Base-by-base conservation (phyloP, 2,113 vertebrate genomes). In the Semicossyphus pulcher region DNA sequence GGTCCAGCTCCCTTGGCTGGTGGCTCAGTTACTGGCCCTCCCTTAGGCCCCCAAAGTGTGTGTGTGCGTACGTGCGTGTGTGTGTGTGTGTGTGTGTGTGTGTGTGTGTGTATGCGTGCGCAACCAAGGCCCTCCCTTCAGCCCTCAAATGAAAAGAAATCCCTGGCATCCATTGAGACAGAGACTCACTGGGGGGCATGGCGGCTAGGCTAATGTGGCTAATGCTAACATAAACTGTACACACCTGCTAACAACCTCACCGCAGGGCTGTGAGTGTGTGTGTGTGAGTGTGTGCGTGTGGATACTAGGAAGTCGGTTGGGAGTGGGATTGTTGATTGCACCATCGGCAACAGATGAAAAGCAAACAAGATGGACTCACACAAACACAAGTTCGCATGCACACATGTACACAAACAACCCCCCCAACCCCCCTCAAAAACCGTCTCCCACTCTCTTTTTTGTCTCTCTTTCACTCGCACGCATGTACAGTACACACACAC, bases 1-100 rank as follows among this genome's bases (percentile, higher is more conserved):
- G 95, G 94, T 91, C 93, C 93, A 94, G 90, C 93, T 96, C 89
- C 94, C 90, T 91, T 69, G 89, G 91, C 91, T 85, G 85, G 92
- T 94, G 93, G 91, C 93, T 94, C 93, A 94, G 91, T 94, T 81
- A 90, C 87, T 66, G 83, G 86, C 88, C 93, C 90, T 93, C 91
- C 88, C 91, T 83, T 68, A 93, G 92, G 93, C 87, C 85, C 81
- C 81, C 66, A 51, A 57, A 34, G 11, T 61, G 62, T 77, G 42
- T 63, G 31, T 48, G 54, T 76, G 59, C 72, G 58, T 39, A 15
- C 36, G 21, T 61, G 47, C 61, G 32, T 70, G 42, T 69, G 67
- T 44, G 36, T 61, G 47, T 76, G 56, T 63, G 25, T 67, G 25
- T 71, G 42, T 48, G 42, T 56, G 39, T 49, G 56, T 82, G 59